Base-by-base conservation (phyloP, 2,888 invertebrate species). In the Prostheceraeus crozeri region DNA sequence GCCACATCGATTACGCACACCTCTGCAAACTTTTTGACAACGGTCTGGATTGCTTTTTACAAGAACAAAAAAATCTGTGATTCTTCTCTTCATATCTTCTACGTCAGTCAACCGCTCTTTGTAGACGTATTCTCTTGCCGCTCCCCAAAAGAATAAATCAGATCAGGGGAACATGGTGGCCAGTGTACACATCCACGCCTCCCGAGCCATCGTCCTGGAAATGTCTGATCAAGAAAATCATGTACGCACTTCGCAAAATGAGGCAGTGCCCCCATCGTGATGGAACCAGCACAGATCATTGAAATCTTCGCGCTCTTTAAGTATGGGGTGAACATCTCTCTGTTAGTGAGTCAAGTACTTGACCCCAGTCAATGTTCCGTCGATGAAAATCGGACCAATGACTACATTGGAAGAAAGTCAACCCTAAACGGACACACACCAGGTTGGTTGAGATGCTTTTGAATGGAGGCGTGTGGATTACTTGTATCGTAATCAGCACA, bases 391-490 rank as follows among this genome's bases (percentile, higher is more conserved):
- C 8, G 48, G 48, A 10, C 48, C 14, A 48, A 48, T 48, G 23
- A 19, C 14, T 48, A 23, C 23, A 25, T 21, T 48, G 48, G 25
- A 6, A 21, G 23, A 48, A 48, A 48, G 23, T 23, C 19, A 23
- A 48, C 48, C 14, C 48, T 14, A 48, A 48, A 48, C 23, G 23
- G 48, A 48, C 25, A 48, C n/a, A n/a, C 48, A 48, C 54, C 35
- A 48, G 54, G 54, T 35, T 54, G 54, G 33, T 54, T 35, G 27
- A 54, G 16, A 33, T 54, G 54, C 35, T 54, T 51, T 46, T 54
- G 8, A 54, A 54, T 33, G 8, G 28, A 33, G 33, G 35, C 19
- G 28, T 54, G 45, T 21, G 6, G 54, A 54, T 54, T 54, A 14
- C 35, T 35, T 30, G 54, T 54, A 35, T 28, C 45, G 16, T 54